Percentiles rank a stretch among this genome's conserved stretches.
Evolutionary conservation across 1,140 invertebrate species (phyloP).

Genomic region (Polypedilum vanderplanki): DNA sequence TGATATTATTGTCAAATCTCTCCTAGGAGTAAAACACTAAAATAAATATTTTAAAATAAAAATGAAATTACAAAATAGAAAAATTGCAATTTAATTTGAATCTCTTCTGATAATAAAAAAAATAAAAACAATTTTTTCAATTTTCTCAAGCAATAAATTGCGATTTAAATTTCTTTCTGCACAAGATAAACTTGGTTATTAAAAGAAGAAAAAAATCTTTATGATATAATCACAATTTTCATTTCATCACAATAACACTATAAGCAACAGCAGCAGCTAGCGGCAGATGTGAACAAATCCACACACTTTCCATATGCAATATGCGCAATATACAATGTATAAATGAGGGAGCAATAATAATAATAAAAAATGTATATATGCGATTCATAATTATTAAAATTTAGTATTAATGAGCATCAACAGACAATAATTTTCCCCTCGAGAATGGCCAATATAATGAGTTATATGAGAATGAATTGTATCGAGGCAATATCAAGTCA

Average conservation of each 20-base stretch:
- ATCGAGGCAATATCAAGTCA: too few species aligned
- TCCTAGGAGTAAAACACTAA: too few species aligned
- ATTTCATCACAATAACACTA: neutral
- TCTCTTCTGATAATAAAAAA: too few species aligned
- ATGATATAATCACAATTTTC: neutral
- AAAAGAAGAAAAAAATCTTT: neutral
- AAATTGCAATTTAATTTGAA: too few species aligned
- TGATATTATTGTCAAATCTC: too few species aligned
- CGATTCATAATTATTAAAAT: slow-evolving; percentile 20
- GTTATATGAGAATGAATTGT: too few species aligned
- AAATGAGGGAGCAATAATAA: slow-evolving; percentile 8
- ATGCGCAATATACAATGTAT: neutral
- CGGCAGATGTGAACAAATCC: neutral
- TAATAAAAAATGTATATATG: neutral
- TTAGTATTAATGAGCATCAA: slow-evolving; percentile 12
- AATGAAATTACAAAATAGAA: too few species aligned
- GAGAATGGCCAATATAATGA: neutral
- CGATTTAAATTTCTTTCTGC: too few species aligned
- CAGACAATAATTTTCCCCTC: slow-evolving; percentile 1
- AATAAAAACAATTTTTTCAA: too few species aligned
- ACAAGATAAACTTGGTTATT: neutral
- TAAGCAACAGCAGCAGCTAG: neutral
- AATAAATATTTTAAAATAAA: too few species aligned
- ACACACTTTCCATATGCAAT: neutral
- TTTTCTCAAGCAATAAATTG: too few species aligned